These are phyloP conservation scores for Tribolium madens DNA, from an alignment of 1,140 invertebrate species.

Conservation along the genomic window DNA sequence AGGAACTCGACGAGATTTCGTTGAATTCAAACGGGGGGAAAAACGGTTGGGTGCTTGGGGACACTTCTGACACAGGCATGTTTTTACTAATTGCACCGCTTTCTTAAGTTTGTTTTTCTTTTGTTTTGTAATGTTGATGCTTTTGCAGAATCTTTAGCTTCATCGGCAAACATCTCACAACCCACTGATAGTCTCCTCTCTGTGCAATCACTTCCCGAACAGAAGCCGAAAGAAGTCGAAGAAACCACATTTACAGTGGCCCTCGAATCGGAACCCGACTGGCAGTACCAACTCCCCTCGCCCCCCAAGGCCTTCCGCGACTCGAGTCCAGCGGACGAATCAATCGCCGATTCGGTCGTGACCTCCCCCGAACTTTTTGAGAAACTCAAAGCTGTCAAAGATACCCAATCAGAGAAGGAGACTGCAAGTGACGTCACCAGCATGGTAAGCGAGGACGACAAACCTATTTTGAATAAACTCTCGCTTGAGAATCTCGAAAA, in stretches of 20 bases:
- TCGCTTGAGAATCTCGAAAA: conserved; percentile 64
- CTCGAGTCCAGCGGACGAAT: conserved; percentile 60
- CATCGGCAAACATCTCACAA: neutral
- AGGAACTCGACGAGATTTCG: conserved; percentile 58
- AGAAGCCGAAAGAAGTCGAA: conserved; percentile 14
- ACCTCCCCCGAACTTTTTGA: conserved; percentile 64
- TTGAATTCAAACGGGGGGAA: conserved; percentile 46
- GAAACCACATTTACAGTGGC: neutral
- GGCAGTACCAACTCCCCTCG: conserved; percentile 75
- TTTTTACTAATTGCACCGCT: conserved; percentile 47
- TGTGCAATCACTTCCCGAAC: conserved; percentile 4
- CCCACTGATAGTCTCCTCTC: neutral
- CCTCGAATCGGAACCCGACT: conserved; percentile 64
- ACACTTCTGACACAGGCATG: conserved; percentile 63
- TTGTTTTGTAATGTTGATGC: neutral
- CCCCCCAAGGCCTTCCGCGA: conserved; percentile 74
- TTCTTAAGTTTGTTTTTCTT: neutral
- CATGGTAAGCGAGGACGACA: conserved; percentile 56
- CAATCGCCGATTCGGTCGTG: conserved; percentile 60
- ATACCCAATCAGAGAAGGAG: conserved; percentile 54
- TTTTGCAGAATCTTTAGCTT: conserved; percentile 15
- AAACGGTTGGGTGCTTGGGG: conserved; percentile 59
- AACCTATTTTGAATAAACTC: conserved; percentile 59
- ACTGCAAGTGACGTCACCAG: conserved; percentile 55
- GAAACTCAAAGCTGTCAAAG: conserved; percentile 60